Evolutionary conservation across 2,888 invertebrate species (phyloP), one percentile per base, ranked within the genome.

Genomic region (Meteorus colon): DNA sequence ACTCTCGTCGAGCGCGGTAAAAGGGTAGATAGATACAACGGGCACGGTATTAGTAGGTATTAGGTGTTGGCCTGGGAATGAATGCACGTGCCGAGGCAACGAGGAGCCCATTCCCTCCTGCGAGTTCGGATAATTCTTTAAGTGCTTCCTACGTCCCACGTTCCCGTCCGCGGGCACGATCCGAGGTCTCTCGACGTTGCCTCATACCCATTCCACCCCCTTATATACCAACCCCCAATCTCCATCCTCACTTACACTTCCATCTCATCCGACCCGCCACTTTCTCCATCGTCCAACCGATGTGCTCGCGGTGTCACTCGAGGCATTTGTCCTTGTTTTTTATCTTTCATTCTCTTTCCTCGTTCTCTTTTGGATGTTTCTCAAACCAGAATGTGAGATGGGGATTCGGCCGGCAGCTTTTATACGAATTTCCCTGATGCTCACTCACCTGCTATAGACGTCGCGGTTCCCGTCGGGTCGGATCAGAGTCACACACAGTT

Each of bases 71-170:
- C 88, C 88, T 88, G 89, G 89, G 89, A 89, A 89, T 84, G 84
- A 82, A 83, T 84, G 88, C 89, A 89, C 89, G 87, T 89, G 89
- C 86, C 85, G 82, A 84, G 83, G 85, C 84, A 86, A 82, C 84
- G 85, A 84, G 84, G 84, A 86, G 84, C 84, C 86, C 82, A 82
- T 69, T 55, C 79, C 78, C 84, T 77, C 77, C 74, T 74, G 79
- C 84, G 88, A 86, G 88, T 88, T 89, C 87, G 87, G 89, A 89
- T 89, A 89, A 89, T 89, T 89, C 89, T 89, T 89, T 89, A 89
- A 89, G 89, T 89, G 89, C 89, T 89, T 88, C 88, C 87, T 87
- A 85, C 83, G 77, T 76, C 80, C 84, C 82, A 55, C 81, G 73
- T 74, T 76, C 78, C 80, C 73, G 75, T 73, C 79, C 73, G 84